Conservation (phyloP, 2,797 vertebrate species). For the Sylvia borin region DNA sequence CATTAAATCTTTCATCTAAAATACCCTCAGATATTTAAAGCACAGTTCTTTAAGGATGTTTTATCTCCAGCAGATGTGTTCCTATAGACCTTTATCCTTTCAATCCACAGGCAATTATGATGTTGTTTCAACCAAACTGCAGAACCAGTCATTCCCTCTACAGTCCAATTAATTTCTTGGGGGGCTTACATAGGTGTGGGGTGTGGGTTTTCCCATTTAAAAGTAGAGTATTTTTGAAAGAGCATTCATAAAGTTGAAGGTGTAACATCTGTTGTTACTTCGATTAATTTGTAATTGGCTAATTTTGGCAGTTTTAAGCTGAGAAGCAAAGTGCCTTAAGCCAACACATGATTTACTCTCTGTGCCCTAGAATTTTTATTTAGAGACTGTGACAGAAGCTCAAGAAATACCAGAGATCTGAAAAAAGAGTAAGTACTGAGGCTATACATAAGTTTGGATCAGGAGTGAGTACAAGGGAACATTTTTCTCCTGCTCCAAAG, state of each 20-base stretch:
- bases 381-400: not conserved
- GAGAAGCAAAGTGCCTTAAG: not conserved
- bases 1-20: conserved; percentile 22
- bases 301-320: not conserved
- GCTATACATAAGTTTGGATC: not conserved
- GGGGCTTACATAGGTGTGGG: not conserved
- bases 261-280: not conserved
- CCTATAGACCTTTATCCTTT: not conserved
- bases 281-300: not conserved
- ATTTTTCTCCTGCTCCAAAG: not conserved
- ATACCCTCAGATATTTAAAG: not conserved
- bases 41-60: not conserved
- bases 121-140: not conserved
- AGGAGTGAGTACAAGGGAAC: not conserved
- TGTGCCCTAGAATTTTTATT: not conserved
- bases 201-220: fast-evolving
- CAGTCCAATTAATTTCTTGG: not conserved
- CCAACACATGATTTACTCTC: not conserved
- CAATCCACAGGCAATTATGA: not conserved
- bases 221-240: not conserved
- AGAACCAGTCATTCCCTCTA: not conserved
- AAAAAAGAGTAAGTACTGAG: not conserved
- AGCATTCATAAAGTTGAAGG: not conserved
- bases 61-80: not conserved
- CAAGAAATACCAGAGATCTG: not conserved